Percentiles rank a stretch among this genome's conserved stretches.
phyloP scores from a whole-genome alignment of 2,888 invertebrate genomes.

The Conchocele bisecta region DNA sequence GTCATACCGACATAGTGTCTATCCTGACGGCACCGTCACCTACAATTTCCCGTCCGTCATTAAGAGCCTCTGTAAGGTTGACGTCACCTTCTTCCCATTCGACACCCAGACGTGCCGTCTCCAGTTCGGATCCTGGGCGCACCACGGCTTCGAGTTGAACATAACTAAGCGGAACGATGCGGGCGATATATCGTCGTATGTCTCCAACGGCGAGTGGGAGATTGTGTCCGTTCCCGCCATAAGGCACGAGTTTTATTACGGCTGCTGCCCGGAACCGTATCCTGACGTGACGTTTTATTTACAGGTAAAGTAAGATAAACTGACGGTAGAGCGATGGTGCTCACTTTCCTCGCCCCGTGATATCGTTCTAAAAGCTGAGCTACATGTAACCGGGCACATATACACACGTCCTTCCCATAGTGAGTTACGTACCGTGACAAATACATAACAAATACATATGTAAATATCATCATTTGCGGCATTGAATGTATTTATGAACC shows the following conservation, averaged over 20 bases:
- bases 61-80: conserved; percentile 62
- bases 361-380: too few relatives aligned
- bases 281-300: conserved; percentile 72
- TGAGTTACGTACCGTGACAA: too few relatives aligned
- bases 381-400: too few relatives aligned
- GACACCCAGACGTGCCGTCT: conserved; percentile 61
- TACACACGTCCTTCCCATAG: too few relatives aligned
- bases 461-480: too few relatives aligned
- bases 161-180: conserved; percentile 28
- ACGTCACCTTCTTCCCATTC: conserved; percentile 65
- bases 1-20: conserved; percentile 55
- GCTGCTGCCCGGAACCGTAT: conserved; percentile 69
- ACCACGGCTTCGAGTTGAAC: conserved; percentile 65
- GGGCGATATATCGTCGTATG: conserved; percentile 60
- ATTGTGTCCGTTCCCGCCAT: conserved; percentile 57
- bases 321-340: not conserved
- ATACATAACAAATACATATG: too few relatives aligned
- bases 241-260: conserved; percentile 55
- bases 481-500: too few relatives aligned
- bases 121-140: conserved; percentile 74
- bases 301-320: not conserved
- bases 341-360: too few relatives aligned
- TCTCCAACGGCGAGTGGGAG: conserved; percentile 72
- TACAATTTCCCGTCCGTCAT: conserved; percentile 66
- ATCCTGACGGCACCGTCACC: conserved; percentile 52